A percentile compares a stretch with the other conserved stretches of the same genome.
These are phyloP conservation scores for pig (Sus scrofa) DNA, from an alignment of 2,113 vertebrate genomes.

Conservation along the genomic window T2T-Sscrofa CM000820.6:73465001-73465500, in stretches of 20 bases:
- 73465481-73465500: slow-evolving; percentile 18
- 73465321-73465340: neutral
- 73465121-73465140: neutral
- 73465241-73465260: neutral
- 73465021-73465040: slow-evolving; percentile 21
- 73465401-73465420: neutral
- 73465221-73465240: neutral
- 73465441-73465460: neutral
- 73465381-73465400: neutral
- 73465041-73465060: neutral
- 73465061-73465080: neutral
- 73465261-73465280: neutral
- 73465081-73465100: neutral
- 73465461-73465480: slow-evolving; percentile 17
- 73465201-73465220: neutral
- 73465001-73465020: slow-evolving; percentile 6
- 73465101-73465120: neutral
- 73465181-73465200: neutral
- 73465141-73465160: slow-evolving; percentile 16
- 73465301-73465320: slow-evolving; percentile 7
- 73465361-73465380: neutral
- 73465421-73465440: neutral
- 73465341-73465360: neutral
- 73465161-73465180: neutral
- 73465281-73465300: neutral